Evolutionary conservation across 2,113 vertebrate genomes (phyloP).

Genomic region (Athene cunicularia): DNA sequence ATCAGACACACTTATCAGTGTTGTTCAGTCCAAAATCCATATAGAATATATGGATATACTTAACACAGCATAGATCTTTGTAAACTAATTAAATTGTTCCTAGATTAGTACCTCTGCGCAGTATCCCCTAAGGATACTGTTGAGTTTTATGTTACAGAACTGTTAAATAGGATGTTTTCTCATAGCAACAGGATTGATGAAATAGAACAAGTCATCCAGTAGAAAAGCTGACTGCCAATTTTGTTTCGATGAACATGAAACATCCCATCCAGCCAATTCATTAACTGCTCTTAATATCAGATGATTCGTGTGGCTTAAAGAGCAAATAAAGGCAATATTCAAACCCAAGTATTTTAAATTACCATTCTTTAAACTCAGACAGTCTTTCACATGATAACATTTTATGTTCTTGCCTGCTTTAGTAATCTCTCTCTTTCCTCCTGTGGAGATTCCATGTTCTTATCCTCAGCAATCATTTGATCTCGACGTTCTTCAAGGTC

Average conservation of each 20-base stretch:
- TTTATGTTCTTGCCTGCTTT: conserved; percentile 81
- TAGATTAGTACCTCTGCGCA: not conserved
- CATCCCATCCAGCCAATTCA: not conserved
- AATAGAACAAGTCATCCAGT: not conserved
- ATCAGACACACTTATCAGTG: not conserved
- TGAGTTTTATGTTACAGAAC: not conserved
- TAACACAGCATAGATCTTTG: not conserved
- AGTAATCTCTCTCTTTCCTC: conserved; percentile 89
- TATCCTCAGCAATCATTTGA: conserved; percentile 88
- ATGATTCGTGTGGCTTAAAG: not conserved
- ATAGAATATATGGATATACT: not conserved
- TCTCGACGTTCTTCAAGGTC: conserved; percentile 82
- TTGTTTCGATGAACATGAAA: not conserved
- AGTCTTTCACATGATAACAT: not conserved
- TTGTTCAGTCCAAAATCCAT: not conserved
- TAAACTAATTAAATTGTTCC: not conserved
- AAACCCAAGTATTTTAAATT: not conserved
- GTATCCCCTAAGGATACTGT: not conserved
- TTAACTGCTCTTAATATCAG: not conserved
- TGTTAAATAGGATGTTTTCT: not conserved
- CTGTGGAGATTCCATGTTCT: conserved; percentile 86
- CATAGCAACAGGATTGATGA: not conserved
- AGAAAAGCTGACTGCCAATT: not conserved
- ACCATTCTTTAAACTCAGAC: not conserved
- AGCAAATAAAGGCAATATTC: not conserved